Evolutionary conservation across 2,113 vertebrate genomes (phyloP), one percentile per base, ranked within the genome.

Genomic region (Peromyscus leucopus): DNA sequence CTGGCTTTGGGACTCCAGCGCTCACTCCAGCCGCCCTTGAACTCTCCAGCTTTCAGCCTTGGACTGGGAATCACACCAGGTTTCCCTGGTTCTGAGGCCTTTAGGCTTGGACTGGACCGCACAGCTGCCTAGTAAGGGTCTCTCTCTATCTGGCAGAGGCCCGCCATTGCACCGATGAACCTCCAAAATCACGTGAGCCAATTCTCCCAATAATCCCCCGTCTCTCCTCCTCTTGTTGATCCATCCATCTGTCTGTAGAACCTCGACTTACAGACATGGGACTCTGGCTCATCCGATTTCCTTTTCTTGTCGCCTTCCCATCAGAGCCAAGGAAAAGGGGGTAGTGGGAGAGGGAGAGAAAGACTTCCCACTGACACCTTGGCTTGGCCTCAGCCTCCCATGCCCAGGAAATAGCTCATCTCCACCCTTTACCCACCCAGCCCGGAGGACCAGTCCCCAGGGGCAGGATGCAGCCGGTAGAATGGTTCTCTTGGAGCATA

Each of bases 381-480:
- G n/a, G 72, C 33, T 72, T 67, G 19, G 63, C 74, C 46, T 76
- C 67, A 4, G 48, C 48, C 74, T 59, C n/a, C 71, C 0, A 0
- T 0, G 0, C 26, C 75, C 17, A 24, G 22, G 39, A 71, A 8
- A 21, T 0, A 3, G 9, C 21, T 63, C 57, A 63, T 39, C 31
- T 72, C 72, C 1, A 1, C 36, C 10, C 51, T 33, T 63, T 71
- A 59, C 72, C 51, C 3, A 28, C n/a, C 65, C 57, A 39, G 9
- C 36, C 36, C 19, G 24, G 24, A 75, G 51, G 59, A 57, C 42
- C 63, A 86, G 61, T 33, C 88, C 55, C 55, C 57, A 24, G 71
- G 71, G 89, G 69, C 39, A 57, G 69, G 63, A 31, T 59, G 46
- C 51, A 61, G 28, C 42, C 83, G 46, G 2, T 33, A 4, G 19